Evolutionary conservation across 2,888 invertebrate species (phyloP).

Genomic region (Neoascia interrupta): DNA sequence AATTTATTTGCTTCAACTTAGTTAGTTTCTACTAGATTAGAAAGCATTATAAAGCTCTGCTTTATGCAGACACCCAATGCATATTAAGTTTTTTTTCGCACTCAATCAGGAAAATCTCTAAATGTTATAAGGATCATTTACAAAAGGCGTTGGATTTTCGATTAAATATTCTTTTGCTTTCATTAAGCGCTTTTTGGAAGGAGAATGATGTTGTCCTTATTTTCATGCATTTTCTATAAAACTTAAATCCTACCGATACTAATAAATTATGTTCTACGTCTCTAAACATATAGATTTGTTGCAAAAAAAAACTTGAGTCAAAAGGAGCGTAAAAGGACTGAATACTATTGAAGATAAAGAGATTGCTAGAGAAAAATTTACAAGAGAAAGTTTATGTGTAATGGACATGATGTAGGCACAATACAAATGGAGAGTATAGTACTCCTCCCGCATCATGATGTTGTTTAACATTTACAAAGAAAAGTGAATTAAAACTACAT

Average conservation of each 20-base stretch:
- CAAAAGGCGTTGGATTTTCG: no score
- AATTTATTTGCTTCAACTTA: no score
- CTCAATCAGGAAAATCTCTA: no score
- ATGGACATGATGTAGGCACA: constrained; percentile 15
- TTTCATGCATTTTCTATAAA: constrained; percentile 39
- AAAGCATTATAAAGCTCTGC: no score
- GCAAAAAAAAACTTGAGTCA: background rate
- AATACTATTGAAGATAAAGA: constrained; percentile 9
- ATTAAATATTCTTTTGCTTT: no score
- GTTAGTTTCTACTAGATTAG: no score
- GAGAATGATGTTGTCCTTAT: no score
- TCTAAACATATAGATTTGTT: constrained; percentile 6
- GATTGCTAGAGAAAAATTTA: constrained; percentile 15
- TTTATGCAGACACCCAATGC: no score
- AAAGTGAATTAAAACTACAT: constrained; percentile 36
- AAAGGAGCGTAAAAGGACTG: constrained; percentile 1
- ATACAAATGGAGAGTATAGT: constrained; percentile 1
- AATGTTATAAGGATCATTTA: no score
- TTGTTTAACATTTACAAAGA: constrained; percentile 17
- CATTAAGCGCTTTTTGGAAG: no score
- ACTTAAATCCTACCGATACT: background rate
- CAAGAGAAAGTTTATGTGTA: constrained; percentile 12
- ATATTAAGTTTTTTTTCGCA: no score
- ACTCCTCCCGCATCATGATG: background rate
- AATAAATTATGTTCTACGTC: background rate